Percentiles rank a stretch among this genome's conserved stretches.
phyloP scores from a whole-genome alignment of 2,113 vertebrate species.

The Corvus moneduloides region DNA sequence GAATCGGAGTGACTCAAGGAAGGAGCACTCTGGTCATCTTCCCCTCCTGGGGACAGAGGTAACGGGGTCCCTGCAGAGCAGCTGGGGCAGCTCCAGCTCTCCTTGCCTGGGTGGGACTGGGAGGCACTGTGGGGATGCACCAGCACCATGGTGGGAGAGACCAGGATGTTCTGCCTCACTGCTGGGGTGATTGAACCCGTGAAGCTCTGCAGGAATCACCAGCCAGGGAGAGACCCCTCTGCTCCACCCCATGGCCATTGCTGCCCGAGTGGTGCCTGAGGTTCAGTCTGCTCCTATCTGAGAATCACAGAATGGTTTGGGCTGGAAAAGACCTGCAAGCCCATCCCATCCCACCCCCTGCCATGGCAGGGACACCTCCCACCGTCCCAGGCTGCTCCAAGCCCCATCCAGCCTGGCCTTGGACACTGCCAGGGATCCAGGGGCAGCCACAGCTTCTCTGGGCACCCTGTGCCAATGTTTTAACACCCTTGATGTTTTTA shows the following conservation, averaged over 20 bases:
- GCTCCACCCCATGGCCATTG: fast-evolving
- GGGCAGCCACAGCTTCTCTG: background rate
- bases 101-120: fast-evolving
- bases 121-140: background rate
- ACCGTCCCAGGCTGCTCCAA: background rate
- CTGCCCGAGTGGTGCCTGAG: background rate
- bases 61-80: background rate
- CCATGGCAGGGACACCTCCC: background rate
- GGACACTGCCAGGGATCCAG: background rate
- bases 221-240: background rate
- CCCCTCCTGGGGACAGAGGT: background rate
- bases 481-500: background rate
- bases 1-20: fast-evolving
- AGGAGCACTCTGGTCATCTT: background rate
- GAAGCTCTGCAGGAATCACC: background rate
- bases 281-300: background rate
- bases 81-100: background rate
- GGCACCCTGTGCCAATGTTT: background rate
- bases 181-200: background rate
- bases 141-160: fast-evolving
- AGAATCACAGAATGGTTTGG: no score
- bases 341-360: fast-evolving
- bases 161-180: background rate
- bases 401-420: background rate
- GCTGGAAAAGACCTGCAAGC: background rate